Conservation (phyloP, 2,113 vertebrate species). For the Pelecanus crispus region DNA sequence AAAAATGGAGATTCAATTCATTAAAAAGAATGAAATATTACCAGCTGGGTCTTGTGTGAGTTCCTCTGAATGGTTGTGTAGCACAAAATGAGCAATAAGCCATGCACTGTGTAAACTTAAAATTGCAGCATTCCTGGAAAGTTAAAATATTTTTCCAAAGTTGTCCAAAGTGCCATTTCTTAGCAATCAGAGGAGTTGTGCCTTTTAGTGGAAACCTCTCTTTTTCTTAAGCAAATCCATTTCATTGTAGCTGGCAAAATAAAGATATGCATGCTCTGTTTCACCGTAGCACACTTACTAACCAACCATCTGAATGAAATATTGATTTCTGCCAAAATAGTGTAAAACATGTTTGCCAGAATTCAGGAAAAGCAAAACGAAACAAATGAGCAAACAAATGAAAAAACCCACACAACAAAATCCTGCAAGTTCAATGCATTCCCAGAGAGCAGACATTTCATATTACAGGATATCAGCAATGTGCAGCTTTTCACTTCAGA, state of each 20-base stretch:
- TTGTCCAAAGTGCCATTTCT: background rate
- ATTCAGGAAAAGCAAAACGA: background rate
- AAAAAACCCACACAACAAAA: background rate
- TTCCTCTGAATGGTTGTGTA: constrained; percentile 42
- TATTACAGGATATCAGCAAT: background rate
- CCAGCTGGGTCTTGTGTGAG: background rate
- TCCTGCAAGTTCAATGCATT: background rate
- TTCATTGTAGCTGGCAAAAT: background rate
- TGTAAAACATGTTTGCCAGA: background rate
- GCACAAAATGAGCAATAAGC: constrained; percentile 6
- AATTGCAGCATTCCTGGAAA: constrained; percentile 31
- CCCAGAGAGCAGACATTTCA: background rate
- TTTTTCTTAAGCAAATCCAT: background rate
- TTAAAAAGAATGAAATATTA: constrained; percentile 7
- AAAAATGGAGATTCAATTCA: background rate
- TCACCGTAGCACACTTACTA: background rate
- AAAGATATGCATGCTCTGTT: background rate
- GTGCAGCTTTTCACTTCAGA: background rate
- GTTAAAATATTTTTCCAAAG: constrained; percentile 30
- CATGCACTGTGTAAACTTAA: background rate
- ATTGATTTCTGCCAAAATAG: background rate
- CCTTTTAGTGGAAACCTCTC: background rate
- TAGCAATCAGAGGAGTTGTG: background rate
- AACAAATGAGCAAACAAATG: background rate
- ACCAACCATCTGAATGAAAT: background rate